phyloP scores from a whole-genome alignment of 2,888 invertebrate genomes.

The Hirtodrosophila histrioides region DNA sequence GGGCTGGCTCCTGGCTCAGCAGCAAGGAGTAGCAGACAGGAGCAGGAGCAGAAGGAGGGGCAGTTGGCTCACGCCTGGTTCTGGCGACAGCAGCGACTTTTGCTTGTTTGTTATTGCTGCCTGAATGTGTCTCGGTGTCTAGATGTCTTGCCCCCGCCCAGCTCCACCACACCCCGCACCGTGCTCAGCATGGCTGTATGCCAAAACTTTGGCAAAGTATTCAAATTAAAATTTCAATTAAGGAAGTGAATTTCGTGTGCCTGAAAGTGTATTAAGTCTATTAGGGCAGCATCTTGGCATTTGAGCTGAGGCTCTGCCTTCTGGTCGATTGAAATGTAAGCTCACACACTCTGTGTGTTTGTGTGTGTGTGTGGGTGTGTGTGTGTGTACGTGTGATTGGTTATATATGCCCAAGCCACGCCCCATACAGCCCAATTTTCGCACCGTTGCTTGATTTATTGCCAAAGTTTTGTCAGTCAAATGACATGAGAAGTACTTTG shows the following conservation, averaged over 20 bases:
- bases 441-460: constrained; percentile 74
- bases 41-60: too few species aligned
- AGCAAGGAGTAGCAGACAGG: constrained; percentile 9
- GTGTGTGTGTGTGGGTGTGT: constrained; percentile 21
- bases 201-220: constrained; percentile 79
- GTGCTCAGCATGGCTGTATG: constrained; percentile 57
- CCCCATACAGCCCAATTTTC: constrained; percentile 23
- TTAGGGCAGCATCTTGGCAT: constrained; percentile 76
- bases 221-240: constrained; percentile 81
- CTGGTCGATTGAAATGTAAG: constrained; percentile 47
- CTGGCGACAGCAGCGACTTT: constrained; percentile 64
- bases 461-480: constrained; percentile 75
- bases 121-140: constrained; percentile 31
- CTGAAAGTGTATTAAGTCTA: constrained; percentile 78
- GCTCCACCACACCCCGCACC: not conserved
- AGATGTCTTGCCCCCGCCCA: constrained; percentile 2
- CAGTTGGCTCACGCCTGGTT: constrained; percentile 14
- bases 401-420: constrained; percentile 12
- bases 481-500: constrained; percentile 75
- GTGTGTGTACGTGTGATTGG: constrained; percentile 8
- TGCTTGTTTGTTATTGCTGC: constrained; percentile 65
- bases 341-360: constrained; percentile 40
- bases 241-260: constrained; percentile 78
- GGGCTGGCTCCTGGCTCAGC: too few species aligned
- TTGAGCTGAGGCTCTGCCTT: constrained; percentile 42